phyloP scores from a whole-genome alignment of 2,113 vertebrate species.

The Tetraodon nigroviridis region DNA sequence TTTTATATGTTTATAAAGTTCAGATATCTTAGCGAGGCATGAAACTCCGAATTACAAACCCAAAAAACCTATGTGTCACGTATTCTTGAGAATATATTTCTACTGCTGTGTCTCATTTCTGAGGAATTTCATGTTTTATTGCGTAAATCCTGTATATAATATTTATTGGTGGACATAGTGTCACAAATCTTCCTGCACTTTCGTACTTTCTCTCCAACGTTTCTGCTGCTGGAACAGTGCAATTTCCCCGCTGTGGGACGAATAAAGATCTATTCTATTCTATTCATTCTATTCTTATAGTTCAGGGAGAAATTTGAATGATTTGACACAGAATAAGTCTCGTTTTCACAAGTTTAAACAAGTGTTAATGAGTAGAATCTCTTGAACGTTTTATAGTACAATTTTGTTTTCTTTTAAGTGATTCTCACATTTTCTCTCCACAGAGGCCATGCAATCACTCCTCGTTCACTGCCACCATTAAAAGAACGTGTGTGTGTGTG shows the following conservation, averaged over 20 bases:
- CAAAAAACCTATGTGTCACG: too few relatives aligned
- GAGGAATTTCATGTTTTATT: neutral
- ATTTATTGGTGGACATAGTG: too few relatives aligned
- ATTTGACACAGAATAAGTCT: neutral
- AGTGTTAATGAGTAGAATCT: neutral
- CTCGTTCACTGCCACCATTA: conserved; percentile 22
- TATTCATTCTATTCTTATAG: too few relatives aligned
- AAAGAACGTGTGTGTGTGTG: conserved; percentile 1
- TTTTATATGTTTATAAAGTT: too few relatives aligned
- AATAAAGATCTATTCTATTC: too few relatives aligned
- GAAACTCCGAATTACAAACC: too few relatives aligned
- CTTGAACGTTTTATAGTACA: neutral
- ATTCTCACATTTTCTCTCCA: conserved; percentile 6
- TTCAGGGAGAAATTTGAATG: neutral
- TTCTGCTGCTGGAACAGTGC: too few relatives aligned
- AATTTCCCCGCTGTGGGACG: too few relatives aligned
- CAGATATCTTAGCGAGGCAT: too few relatives aligned
- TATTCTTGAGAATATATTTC: neutral
- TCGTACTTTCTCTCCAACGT: too few relatives aligned
- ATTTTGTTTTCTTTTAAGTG: neutral
- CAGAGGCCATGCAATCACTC: conserved; percentile 48
- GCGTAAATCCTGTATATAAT: too few relatives aligned
- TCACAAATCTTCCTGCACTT: too few relatives aligned
- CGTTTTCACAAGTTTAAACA: neutral
- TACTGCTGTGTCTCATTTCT: neutral